Conservation (phyloP, 1,140 invertebrate species). For the Battus philenor region DNA sequence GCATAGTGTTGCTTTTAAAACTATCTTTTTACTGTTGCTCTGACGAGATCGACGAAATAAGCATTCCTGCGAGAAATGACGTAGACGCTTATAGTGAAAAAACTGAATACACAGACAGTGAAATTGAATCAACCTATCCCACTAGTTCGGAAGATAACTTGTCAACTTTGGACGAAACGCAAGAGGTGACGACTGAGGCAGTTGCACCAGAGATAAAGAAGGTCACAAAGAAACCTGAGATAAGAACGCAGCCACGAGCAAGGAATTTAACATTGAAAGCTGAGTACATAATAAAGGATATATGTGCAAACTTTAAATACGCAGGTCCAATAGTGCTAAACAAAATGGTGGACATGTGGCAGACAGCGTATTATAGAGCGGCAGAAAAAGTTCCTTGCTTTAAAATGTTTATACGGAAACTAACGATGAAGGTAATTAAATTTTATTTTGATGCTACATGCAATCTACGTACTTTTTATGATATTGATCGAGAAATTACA, state of each 20-base stretch:
- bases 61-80: no score
- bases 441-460: no score
- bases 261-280: not conserved
- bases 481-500: no score
- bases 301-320: slow-evolving; percentile 21
- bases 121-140: slow-evolving; percentile 2
- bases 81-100: no score
- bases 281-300: slow-evolving; percentile 2
- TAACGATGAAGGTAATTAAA: slow-evolving; percentile 22
- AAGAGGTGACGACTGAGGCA: not conserved
- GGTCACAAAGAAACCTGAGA: not conserved
- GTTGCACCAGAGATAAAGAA: not conserved
- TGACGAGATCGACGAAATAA: no score
- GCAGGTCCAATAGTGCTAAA: slow-evolving; percentile 10
- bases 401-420: slow-evolving; percentile 27
- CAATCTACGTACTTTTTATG: no score
- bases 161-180: slow-evolving; percentile 4
- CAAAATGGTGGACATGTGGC: slow-evolving; percentile 34
- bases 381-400: slow-evolving; percentile 28
- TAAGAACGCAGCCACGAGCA: not conserved
- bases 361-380: slow-evolving; percentile 22
- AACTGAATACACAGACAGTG: not conserved
- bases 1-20: slow-evolving; percentile 2
- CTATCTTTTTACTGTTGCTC: no score
- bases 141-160: slow-evolving; percentile 8